Conservation (phyloP, 2,113 vertebrate species). For the Todiramphus saurophagus region DNA sequence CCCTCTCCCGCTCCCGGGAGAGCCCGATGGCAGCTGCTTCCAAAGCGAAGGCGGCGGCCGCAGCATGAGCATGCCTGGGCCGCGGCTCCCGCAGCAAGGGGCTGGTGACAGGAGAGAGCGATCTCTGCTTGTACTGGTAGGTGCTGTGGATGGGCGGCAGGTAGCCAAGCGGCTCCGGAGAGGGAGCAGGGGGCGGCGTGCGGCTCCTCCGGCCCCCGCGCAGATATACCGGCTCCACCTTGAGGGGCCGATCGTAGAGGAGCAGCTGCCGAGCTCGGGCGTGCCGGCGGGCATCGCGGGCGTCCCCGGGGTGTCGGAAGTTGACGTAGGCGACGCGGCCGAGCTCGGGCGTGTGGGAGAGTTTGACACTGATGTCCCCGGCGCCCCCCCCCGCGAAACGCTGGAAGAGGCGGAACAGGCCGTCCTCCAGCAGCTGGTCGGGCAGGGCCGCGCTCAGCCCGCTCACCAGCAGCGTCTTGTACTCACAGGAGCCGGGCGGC, state of each 20-base stretch:
- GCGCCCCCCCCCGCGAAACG: constrained; percentile 80
- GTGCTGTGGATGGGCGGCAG: constrained; percentile 80
- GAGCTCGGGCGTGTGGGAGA: constrained; percentile 93
- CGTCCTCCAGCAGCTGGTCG: constrained; percentile 94
- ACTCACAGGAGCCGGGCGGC: constrained; percentile 78
- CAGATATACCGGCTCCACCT: constrained; percentile 93
- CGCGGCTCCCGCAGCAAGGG: constrained; percentile 83
- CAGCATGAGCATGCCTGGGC: constrained; percentile 78
- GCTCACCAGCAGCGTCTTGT: constrained; percentile 94
- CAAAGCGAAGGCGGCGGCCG: constrained; percentile 76
- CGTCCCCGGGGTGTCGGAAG: constrained; percentile 92
- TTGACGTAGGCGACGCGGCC: constrained; percentile 95
- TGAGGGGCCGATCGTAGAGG: constrained; percentile 89
- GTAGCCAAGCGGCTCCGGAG: constrained; percentile 83
- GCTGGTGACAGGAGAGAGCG: constrained; percentile 85
- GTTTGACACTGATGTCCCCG: constrained; percentile 93
- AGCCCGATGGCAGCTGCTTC: constrained; percentile 84
- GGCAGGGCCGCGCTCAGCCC: constrained; percentile 92
- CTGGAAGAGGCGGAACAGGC: constrained; percentile 96
- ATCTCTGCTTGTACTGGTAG: constrained; percentile 89
- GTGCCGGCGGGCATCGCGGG: constrained; percentile 90
- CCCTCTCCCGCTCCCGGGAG: constrained; percentile 84
- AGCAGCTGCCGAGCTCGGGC: constrained; percentile 87
- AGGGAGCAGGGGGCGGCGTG: constrained; percentile 77
- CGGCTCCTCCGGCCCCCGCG: constrained; percentile 73